Evolutionary conservation across 2,888 invertebrate species (phyloP), one percentile per base, ranked within the genome.

Genomic region (Villa cingulata): DNA sequence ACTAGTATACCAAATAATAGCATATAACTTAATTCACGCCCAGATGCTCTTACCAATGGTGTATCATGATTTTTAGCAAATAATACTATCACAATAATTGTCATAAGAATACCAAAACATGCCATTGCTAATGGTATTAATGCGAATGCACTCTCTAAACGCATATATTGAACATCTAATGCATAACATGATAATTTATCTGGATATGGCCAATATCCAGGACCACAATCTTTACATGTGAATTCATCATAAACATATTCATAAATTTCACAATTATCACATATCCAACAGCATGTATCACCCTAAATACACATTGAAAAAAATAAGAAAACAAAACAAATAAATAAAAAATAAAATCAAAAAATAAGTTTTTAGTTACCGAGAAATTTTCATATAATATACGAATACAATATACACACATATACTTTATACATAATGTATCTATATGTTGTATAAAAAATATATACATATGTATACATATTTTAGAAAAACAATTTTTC

Each of bases 211-310:
- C 80, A 79, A 48, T 70, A 66, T 0, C 78, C 78, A 19, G 75
- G 72, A 1, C 78, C 80, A 55, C 81, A 81, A 58, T 78, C 78
- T 51, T 61, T 66, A 60, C 81, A 82, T 19, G 77, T 78, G 51
- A 76, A 78, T 58, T 78, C 79, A 59, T 81, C 76, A 55, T 70
- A 70, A 6, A 81, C 78, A 57, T 73, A 80, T 62, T 83, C 81
- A 61, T 77, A 77, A 9, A 75, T 74, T 58, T 80, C 77, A 62
- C 86, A 85, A 49, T 74, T 75, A 57, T 81, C 78, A 61, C 85
- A 86, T 19, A 82, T 80, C 86, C 86, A 85, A 65, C 85, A 85
- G 65, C 85, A 85, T 39, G 76, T 76, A 62, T 80, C 78, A 9
- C 77, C 78, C 72, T 77, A 71, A 64, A 61, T 23, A 6, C 7